Percentiles rank a stretch among this genome's conserved stretches.
These are phyloP conservation scores for Lithobates sylvaticus DNA, from an alignment of 2,797 vertebrate species.

Conservation along the genomic window DNA sequence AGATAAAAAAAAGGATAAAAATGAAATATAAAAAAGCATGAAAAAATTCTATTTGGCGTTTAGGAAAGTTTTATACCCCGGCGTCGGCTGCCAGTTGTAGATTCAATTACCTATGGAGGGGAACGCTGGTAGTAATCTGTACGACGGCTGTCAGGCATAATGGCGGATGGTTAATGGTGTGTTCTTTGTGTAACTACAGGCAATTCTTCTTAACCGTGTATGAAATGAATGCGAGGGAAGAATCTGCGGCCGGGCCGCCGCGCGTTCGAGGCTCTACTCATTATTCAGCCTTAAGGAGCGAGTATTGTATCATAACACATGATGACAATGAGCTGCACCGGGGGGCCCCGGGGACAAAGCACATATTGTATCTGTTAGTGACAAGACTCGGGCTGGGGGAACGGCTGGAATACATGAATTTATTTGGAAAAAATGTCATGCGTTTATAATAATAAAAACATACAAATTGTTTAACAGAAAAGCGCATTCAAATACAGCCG, in stretches of 20 bases:
- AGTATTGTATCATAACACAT: conserved; percentile 30
- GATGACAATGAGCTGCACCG: conserved; percentile 16
- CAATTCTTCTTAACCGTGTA: conserved; percentile 8
- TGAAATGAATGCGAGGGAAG: conserved; percentile 17
- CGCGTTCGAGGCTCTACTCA: conserved; percentile 7
- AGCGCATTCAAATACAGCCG: too few relatives aligned
- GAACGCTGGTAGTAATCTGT: conserved; percentile 16
- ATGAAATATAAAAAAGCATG: too few relatives aligned
- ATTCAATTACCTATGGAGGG: conserved; percentile 13
- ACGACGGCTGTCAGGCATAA: conserved; percentile 23
- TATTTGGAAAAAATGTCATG: too few relatives aligned
- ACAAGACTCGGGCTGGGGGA: too few relatives aligned
- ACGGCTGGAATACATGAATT: too few relatives aligned
- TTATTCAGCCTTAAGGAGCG: conserved; percentile 32
- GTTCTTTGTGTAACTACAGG: conserved; percentile 27
- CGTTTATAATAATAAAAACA: too few relatives aligned
- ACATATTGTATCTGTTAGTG: conserved; percentile 23
- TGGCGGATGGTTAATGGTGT: conserved; percentile 31
- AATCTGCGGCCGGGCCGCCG: background rate
- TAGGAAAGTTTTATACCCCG: too few relatives aligned
- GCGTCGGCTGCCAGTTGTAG: background rate
- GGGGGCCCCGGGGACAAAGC: background rate
- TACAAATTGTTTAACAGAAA: too few relatives aligned
- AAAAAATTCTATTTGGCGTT: too few relatives aligned
- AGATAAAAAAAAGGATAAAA: too few relatives aligned